Evolutionary conservation across 2,888 invertebrate species (phyloP), one percentile per base, ranked within the genome.

Genomic region (Aelia acuminata): DNA sequence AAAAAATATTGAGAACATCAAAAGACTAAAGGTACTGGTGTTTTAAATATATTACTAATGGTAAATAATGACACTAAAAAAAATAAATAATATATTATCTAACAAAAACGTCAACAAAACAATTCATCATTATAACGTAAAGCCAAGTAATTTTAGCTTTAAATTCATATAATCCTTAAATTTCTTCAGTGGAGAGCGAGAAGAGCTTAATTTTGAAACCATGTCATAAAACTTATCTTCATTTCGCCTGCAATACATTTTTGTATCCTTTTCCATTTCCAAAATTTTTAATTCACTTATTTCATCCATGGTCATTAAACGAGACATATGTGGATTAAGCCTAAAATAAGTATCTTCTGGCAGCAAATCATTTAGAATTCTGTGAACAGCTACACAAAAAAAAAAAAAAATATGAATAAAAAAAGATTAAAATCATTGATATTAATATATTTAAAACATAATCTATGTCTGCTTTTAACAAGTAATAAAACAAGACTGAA

Each of bases 271-370:
- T 89, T 95, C 93, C 91, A 98, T 93, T 91, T 94, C 94, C 89
- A 94, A 93, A 87, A 97, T 93, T 92, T 96, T 96, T 43, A 94
- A 94, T 0, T 95, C 94, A 90, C 95, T 93, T 57, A 95, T 96
- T 93, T 98, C 98, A 91, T 96, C 96, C 94, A 98, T 95, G 22
- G 94, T 94, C 88, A 96, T 93, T 92, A 96, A 95, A 91, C 96
- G 95, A 88, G 96, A 95, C 88, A 98, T 93, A 91, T 97, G 97
- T 0, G 98, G 98, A 93, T 98, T 98, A 92, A 98, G 96, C 10
- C 98, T 94, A 92, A 94, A 98, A 92, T 98, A 98, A 53, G 94
- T 93, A 70, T 95, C 94, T 0, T 94, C 93, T 0, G 96, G 96
- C 1, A 97, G 92, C 87, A 97, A 93, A 92, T 97, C 97, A 91